Evolutionary conservation across 2,888 invertebrate species (phyloP).

Genomic region (Cantharis rufa): DNA sequence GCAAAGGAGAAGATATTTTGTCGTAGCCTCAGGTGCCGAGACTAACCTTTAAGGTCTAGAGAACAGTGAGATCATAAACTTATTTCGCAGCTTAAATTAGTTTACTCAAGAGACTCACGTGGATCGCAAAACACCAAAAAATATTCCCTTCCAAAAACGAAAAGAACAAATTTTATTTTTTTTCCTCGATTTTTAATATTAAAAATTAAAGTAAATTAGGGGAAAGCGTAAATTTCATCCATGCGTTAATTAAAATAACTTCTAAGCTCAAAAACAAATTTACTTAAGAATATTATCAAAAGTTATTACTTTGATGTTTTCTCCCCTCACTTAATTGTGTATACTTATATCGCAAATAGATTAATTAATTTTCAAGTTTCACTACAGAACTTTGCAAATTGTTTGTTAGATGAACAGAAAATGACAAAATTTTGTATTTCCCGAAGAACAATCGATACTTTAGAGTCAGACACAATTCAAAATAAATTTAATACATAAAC

Average conservation of each 20-base stretch:
- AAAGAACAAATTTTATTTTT: neutral
- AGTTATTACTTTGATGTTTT: neutral
- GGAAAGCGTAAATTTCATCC: neutral
- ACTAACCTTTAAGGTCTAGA: constrained; percentile 16
- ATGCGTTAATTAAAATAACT: neutral
- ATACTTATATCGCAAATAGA: neutral
- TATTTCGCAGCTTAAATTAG: constrained; percentile 16
- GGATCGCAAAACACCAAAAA: neutral
- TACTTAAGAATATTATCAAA: neutral
- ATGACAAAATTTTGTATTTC: neutral
- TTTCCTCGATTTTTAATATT: neutral
- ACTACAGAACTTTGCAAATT: neutral
- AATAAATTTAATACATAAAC: constrained; percentile 11
- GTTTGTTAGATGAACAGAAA: neutral
- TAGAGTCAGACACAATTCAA: neutral
- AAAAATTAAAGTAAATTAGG: neutral
- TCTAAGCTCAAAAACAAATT: neutral
- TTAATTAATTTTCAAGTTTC: neutral
- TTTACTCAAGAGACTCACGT: neutral
- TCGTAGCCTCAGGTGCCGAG: constrained; percentile 21
- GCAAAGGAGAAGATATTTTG: constrained; percentile 14
- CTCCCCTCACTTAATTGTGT: neutral
- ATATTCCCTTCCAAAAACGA: neutral
- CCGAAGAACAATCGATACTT: neutral
- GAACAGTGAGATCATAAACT: constrained; percentile 15